Evolutionary conservation across 2,797 vertebrate species (phyloP).

Genomic region (Pogoniulus pusillus): DNA sequence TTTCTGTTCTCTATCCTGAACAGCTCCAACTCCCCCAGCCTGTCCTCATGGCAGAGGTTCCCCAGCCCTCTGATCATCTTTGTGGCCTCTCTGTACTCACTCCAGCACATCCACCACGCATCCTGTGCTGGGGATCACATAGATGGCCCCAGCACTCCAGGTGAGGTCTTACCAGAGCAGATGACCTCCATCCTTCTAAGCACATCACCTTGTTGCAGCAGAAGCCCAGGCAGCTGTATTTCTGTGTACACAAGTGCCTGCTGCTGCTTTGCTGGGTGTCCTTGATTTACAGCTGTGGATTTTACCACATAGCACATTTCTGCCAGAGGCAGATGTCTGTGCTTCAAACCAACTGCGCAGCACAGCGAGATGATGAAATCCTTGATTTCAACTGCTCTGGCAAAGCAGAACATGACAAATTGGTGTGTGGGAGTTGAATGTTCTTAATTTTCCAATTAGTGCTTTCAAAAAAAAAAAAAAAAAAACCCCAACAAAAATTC

Average conservation of each 20-base stretch:
- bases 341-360: neutral
- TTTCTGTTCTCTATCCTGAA: too few relatives aligned
- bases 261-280: accelerated
- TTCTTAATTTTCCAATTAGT: slow-evolving; percentile 57
- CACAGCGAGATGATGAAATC: neutral
- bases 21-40: too few relatives aligned
- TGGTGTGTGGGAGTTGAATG: neutral
- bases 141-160: too few relatives aligned
- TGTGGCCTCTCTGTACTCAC: too few relatives aligned
- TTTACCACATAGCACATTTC: neutral
- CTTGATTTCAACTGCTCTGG: neutral
- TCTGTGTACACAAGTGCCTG: accelerated
- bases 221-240: accelerated
- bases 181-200: neutral
- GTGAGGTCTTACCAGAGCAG: too few relatives aligned
- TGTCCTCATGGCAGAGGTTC: too few relatives aligned
- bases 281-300: neutral
- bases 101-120: too few relatives aligned
- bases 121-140: too few relatives aligned
- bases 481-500: too few relatives aligned
- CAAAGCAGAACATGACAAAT: slow-evolving; percentile 44
- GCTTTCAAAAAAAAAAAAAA: neutral
- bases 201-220: neutral
- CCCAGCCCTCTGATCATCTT: too few relatives aligned
- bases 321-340: neutral